Conservation (phyloP, 2,113 vertebrate genomes). For the Bos javanicus region DNA sequence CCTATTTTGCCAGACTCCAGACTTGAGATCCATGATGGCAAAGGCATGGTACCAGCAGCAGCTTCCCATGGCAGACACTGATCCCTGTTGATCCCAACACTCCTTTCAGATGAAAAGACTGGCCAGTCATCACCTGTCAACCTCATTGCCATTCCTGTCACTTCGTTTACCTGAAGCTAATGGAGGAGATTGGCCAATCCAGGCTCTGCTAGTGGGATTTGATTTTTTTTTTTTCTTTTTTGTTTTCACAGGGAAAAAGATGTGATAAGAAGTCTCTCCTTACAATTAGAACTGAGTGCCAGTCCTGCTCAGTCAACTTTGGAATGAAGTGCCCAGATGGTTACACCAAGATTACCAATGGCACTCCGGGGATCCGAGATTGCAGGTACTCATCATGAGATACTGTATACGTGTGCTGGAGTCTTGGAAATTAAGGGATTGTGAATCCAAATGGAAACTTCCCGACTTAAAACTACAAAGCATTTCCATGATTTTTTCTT, state of each 20-base stretch:
- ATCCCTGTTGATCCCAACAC: not conserved
- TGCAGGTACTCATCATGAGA: constrained; percentile 80
- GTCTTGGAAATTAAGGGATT: not conserved
- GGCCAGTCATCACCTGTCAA: not conserved
- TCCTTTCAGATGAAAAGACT: not conserved
- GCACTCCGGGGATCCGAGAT: constrained; percentile 67
- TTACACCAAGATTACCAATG: constrained; percentile 74
- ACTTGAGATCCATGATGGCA: not conserved
- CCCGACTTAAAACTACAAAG: not conserved
- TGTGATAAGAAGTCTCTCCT: constrained; percentile 78
- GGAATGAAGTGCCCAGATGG: constrained; percentile 75
- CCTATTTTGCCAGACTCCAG: not conserved
- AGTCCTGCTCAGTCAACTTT: constrained; percentile 72
- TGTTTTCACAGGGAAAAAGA: constrained; percentile 66
- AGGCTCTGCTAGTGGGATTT: not conserved
- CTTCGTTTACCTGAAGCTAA: not conserved
- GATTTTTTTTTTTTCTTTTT: not conserved
- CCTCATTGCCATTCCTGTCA: too few species aligned
- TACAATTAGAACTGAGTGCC: constrained; percentile 78
- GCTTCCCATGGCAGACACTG: not conserved
- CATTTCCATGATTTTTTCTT: not conserved
- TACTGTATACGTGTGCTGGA: not conserved
- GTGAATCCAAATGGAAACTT: not conserved
- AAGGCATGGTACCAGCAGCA: not conserved
- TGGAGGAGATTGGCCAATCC: not conserved